Base-by-base conservation (phyloP, 35 echinoderm and acorn worm species). In the Lytechinus variegatus region DNA sequence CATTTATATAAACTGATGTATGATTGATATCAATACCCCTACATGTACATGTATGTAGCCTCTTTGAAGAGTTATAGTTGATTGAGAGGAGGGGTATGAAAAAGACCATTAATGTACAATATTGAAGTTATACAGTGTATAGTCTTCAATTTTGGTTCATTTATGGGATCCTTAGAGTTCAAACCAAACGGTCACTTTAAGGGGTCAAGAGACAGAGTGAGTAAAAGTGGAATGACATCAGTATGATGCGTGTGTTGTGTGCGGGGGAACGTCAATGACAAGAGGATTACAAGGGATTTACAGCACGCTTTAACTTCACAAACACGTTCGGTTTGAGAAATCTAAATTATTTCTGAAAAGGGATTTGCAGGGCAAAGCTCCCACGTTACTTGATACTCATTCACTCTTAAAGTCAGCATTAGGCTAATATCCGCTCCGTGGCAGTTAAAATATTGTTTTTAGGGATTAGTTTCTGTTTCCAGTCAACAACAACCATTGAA, bases 301-400 rank as follows among this genome's bases (percentile, higher is more conserved):
- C 21, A 14, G 66, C 19, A 7, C 19, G 66, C n/a, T 79, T 24
- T 19, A 79, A 79, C 16, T 79, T 79, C 66, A 79, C 66, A 79
- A 79, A 79, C 66, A 79, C 19, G 66, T 79, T 79, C 66, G 0
- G 66, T 79, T 79, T n/a, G 66, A 79, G 66, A 79, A 79, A n/a
- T 79, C 66, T 79, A 24, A 58, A 79, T 79, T 79, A 79, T 79
- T 79, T 79, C n/a, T 79, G 66, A 79, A 79, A 79, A 79, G 66
- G 66, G 66, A 79, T 79, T 79, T 79, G 19, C 21, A 24, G 66
- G 66, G 66, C 19, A 79, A 79, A 79, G 19, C 66, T 79, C 66
- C 66, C 66, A 79, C 66, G 66, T 79, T 79, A 79, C 66, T n/a
- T 79, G 66, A 79, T 79, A 79, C 21, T 4, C 66, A n/a, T 79